Conservation (phyloP, 2,888 invertebrate species). For the Drosophila mimetica region DNA sequence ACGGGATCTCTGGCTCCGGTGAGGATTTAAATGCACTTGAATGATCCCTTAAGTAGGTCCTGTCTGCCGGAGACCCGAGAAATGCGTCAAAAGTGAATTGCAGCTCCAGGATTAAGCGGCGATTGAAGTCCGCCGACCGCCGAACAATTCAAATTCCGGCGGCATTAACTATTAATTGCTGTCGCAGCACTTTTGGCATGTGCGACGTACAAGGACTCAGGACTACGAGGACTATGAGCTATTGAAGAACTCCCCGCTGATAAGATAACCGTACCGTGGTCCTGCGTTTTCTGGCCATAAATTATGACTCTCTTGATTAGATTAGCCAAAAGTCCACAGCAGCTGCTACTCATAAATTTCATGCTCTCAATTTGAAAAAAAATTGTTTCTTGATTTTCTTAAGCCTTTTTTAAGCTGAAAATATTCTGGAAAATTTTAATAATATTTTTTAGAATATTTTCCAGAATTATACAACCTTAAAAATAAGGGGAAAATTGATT, state of each 20-base stretch:
- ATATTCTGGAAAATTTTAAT: no score
- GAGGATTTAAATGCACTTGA: constrained; percentile 77
- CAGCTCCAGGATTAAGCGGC: constrained; percentile 67
- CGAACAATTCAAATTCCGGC: constrained; percentile 10
- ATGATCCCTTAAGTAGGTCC: constrained; percentile 57
- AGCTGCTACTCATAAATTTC: constrained; percentile 45
- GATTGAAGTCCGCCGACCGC: constrained; percentile 69
- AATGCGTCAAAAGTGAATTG: constrained; percentile 80
- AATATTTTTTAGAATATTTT: no score
- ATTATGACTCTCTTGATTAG: constrained; percentile 78
- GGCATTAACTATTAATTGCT: constrained; percentile 70
- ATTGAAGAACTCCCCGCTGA: constrained; percentile 44
- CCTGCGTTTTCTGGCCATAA: constrained; percentile 59
- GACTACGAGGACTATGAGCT: constrained; percentile 1
- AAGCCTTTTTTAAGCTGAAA: no score
- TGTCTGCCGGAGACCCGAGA: constrained; percentile 3
- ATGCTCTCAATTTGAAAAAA: not conserved
- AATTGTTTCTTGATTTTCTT: not conserved
- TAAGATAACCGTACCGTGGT: constrained; percentile 50
- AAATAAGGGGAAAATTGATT: no score
- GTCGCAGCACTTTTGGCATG: constrained; percentile 72
- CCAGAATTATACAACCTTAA: no score
- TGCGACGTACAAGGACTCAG: constrained; percentile 35
- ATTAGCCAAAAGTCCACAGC: constrained; percentile 40
- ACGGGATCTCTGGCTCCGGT: constrained; percentile 27